Evolutionary conservation across 2,113 vertebrate genomes (phyloP).

Genomic region (Petrocephalus zakoni): DNA sequence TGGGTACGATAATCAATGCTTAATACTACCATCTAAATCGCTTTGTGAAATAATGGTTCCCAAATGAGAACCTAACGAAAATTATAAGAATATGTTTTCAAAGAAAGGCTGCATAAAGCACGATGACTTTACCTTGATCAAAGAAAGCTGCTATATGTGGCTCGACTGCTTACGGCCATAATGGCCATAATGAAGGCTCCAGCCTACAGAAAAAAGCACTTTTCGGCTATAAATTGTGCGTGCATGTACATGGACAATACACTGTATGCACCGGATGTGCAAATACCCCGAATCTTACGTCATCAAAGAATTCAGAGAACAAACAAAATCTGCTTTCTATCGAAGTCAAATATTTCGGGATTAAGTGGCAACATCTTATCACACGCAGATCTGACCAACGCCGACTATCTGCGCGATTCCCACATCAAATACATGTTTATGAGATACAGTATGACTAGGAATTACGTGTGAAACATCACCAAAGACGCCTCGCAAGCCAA

Average conservation of each 20-base stretch:
- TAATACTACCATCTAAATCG: no score
- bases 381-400: neutral
- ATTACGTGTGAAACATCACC: neutral
- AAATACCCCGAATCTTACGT: neutral
- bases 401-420: neutral
- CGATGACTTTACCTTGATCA: no score
- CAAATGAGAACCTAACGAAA: no score
- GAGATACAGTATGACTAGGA: neutral
- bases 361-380: neutral
- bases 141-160: no score
- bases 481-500: no score
- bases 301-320: neutral
- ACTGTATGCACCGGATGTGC: neutral
- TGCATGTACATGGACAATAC: neutral
- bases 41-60: no score
- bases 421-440: neutral
- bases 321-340: neutral
- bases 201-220: neutral
- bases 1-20: no score
- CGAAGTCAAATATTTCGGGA: neutral
- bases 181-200: neutral
- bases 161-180: neutral
- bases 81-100: no score
- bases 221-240: neutral
- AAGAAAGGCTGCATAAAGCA: no score